Conservation (phyloP, 2,888 invertebrate genomes). For the Epirrita christyi region DNA sequence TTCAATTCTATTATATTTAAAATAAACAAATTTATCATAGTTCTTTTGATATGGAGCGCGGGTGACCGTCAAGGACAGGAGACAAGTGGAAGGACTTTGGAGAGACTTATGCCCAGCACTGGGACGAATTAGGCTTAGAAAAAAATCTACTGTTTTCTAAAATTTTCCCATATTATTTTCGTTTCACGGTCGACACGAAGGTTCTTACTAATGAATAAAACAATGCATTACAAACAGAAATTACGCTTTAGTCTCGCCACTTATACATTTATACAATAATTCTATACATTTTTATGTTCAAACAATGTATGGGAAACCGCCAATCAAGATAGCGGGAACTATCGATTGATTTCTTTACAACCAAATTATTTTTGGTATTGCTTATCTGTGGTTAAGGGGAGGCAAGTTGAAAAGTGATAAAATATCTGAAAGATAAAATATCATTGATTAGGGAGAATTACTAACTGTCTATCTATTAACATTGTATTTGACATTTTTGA, state of each 20-base stretch:
- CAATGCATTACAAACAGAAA: conserved; percentile 63
- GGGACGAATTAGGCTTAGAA: too few species aligned
- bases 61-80: too few species aligned
- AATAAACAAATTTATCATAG: too few species aligned
- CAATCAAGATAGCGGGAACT: conserved; percentile 67
- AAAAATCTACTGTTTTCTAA: conserved; percentile 10
- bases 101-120: too few species aligned
- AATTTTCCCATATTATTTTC: conserved; percentile 26
- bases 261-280: conserved; percentile 42
- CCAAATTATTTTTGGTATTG: conserved; percentile 64
- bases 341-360: conserved; percentile 71
- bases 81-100: too few species aligned
- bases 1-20: too few species aligned
- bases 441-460: too few species aligned
- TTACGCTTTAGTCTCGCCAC: conserved; percentile 66
- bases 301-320: conserved; percentile 69
- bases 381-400: conserved; percentile 59
- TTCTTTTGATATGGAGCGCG: too few species aligned
- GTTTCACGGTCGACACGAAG: conserved; percentile 38
- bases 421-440: neutral
- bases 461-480: too few species aligned
- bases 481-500: too few species aligned
- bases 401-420: conserved; percentile 24
- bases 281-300: conserved; percentile 57
- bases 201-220: conserved; percentile 33